These are phyloP conservation scores for Aphodius granarius DNA, from an alignment of 2,888 invertebrate genomes.

Conservation along the genomic window DNA sequence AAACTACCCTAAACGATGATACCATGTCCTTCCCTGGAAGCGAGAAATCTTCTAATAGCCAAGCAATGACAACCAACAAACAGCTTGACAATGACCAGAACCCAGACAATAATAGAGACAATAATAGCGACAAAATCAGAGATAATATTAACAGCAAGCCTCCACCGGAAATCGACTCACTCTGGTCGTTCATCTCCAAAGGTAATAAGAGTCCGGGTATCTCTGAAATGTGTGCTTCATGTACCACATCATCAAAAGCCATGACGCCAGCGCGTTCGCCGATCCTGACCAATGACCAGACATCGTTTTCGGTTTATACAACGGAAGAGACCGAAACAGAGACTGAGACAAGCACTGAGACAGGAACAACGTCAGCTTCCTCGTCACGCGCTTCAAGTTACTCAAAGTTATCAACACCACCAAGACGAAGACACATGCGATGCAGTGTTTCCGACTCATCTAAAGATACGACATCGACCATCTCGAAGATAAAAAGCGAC, in stretches of 20 bases:
- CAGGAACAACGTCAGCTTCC: not conserved
- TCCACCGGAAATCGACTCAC: not conserved
- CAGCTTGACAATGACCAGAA: no score
- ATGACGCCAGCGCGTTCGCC: not conserved
- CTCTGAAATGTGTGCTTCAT: not conserved
- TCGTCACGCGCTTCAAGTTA: not conserved
- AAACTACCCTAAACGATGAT: no score
- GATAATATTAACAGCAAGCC: not conserved
- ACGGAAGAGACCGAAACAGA: not conserved
- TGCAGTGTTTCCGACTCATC: not conserved
- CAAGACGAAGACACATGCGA: not conserved
- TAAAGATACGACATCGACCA: not conserved
- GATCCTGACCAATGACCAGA: not conserved
- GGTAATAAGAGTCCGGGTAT: not conserved
- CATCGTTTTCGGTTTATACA: not conserved
- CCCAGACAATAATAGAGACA: no score
- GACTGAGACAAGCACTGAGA: not conserved
- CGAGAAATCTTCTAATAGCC: no score
- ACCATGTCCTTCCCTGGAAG: no score
- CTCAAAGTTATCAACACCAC: not conserved
- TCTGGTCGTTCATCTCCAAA: not conserved
- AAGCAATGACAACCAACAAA: no score
- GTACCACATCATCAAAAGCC: not conserved
- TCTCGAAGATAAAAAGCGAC: not conserved
- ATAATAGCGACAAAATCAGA: no score